A percentile compares a stretch with the other conserved stretches of the same genome.
These are phyloP conservation scores for Proisotoma minuta DNA, from an alignment of 2,888 invertebrate genomes.

Conservation along the genomic window DNA sequence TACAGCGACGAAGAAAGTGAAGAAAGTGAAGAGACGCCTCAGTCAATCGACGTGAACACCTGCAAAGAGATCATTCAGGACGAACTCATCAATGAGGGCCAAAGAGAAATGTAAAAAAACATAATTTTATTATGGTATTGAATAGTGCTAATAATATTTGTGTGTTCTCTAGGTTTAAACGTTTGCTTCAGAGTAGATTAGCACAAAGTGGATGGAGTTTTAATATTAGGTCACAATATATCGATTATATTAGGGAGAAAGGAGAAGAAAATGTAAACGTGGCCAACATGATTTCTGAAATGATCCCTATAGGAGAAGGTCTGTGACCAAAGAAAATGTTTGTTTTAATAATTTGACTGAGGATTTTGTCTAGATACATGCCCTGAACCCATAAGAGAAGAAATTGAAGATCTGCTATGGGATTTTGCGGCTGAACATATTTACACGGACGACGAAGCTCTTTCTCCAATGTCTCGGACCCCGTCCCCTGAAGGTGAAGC, in stretches of 20 bases:
- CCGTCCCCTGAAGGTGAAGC: slow-evolving; percentile 22
- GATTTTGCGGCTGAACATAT: slow-evolving; percentile 30
- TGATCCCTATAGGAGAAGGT: slow-evolving; percentile 33
- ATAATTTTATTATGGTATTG: background rate
- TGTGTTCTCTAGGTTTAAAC: slow-evolving; percentile 20
- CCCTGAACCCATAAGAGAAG: slow-evolving; percentile 24
- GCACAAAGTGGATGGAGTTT: slow-evolving; percentile 35
- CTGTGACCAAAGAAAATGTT: background rate
- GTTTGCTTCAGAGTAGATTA: slow-evolving; percentile 24
- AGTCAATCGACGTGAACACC: slow-evolving; percentile 20
- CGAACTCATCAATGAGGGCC: slow-evolving; percentile 26
- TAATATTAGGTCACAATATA: slow-evolving; percentile 22
- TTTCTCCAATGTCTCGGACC: slow-evolving; percentile 15
- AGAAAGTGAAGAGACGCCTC: slow-evolving; percentile 4
- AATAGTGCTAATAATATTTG: background rate
- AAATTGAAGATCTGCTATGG: slow-evolving; percentile 25
- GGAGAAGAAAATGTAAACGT: slow-evolving; percentile 37
- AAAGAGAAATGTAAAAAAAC: slow-evolving; percentile 28
- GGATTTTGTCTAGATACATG: slow-evolving; percentile 22
- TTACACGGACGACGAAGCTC: slow-evolving; percentile 24
- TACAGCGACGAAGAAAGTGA: too few species aligned
- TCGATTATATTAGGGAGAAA: slow-evolving; percentile 32
- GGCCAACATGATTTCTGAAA: slow-evolving; percentile 39
- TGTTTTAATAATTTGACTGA: background rate
- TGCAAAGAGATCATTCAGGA: slow-evolving; percentile 35